phyloP scores from a whole-genome alignment of 2,113 vertebrate genomes.

The Mus musculus region GRCm39 chr1:126259501-126260000 shows the following conservation, averaged over 20 bases:
- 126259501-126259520: background rate
- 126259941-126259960: slow-evolving; percentile 63
- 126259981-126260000: slow-evolving; percentile 72
- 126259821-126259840: slow-evolving; percentile 26
- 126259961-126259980: slow-evolving; percentile 63
- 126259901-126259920: background rate
- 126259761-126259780: slow-evolving; percentile 6
- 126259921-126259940: slow-evolving; percentile 46
- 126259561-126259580: slow-evolving; percentile 14
- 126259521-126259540: background rate
- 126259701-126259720: background rate
- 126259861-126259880: background rate
- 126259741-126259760: background rate
- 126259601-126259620: slow-evolving; percentile 12
- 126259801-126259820: background rate
- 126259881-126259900: background rate
- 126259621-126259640: slow-evolving; percentile 48
- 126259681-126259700: slow-evolving; percentile 13
- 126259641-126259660: slow-evolving; percentile 46
- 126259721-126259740: background rate
- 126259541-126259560: background rate
- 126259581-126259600: slow-evolving; percentile 25
- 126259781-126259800: background rate
- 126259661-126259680: background rate
- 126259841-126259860: slow-evolving; percentile 35